Base-by-base conservation (phyloP, 2,888 invertebrate genomes). In the Penaeus monodon region DNA sequence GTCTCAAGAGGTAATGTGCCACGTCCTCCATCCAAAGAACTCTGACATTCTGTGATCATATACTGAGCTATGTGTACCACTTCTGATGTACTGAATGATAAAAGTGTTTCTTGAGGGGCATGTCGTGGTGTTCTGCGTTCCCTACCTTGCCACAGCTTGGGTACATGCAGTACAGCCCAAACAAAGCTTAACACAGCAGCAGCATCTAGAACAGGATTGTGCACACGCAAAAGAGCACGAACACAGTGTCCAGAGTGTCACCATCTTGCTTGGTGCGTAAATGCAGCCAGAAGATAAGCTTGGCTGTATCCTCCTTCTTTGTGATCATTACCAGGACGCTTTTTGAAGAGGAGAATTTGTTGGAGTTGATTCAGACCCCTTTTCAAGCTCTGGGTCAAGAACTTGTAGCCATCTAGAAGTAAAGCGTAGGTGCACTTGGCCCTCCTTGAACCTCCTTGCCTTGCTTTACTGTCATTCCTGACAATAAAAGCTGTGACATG, bases 191-290 rank as follows among this genome's bases (percentile, higher is more conserved):
- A 93, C 74, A 97, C 97, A 27, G 88, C 78, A 29, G 88, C 86
- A 44, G 90, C 84, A 76, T 88, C 85, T 27, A 89, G 85, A 33
- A 74, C 78, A 24, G 79, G 77, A 57, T 84, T 86, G 66, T 88
- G 74, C 14, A 68, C 78, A 12, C 93, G 92, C 82, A 96, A 93
- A 89, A 96, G 93, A 88, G 94, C 93, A 33, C 94, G 93, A 79
- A 96, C 94, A 90, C 90, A 90, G 29, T 81, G 76, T 90, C 88
- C 86, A 97, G 93, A 7, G 97, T 97, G 68, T 94, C 94, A n/a
- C 98, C 98, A 98, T 91, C 96, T 96, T 0, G 97, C 96, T 91
- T 97, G 95, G 93, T 99, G 98, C 17, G 97, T 96, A 81, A 98
- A 93, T 89, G 97, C 93, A 0, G 98, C 97, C 90, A 98, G 94